Percentiles rank a stretch among this genome's conserved stretches.
Evolutionary conservation across 1,140 invertebrate genomes (phyloP).

Genomic region (Trachymyrmex septentrionalis): DNA sequence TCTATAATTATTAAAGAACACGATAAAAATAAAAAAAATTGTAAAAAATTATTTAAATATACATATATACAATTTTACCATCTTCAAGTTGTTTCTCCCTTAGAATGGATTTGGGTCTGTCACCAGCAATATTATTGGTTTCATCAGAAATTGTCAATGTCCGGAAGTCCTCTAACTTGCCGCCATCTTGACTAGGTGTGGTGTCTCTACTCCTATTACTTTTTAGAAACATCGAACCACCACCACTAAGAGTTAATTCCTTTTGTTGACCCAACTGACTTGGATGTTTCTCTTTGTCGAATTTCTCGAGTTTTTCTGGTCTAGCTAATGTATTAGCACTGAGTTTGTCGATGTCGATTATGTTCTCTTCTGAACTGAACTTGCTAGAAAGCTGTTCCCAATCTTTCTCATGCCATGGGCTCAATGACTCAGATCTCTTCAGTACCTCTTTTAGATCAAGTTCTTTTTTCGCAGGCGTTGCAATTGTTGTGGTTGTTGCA

Average conservation of each 20-base stretch:
- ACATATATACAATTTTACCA: constrained; percentile 75
- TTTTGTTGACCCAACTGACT: constrained; percentile 80
- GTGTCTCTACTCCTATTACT: constrained; percentile 88
- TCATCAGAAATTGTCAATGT: constrained; percentile 68
- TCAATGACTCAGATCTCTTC: constrained; percentile 84
- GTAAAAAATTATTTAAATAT: constrained; percentile 7
- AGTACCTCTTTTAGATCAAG: constrained; percentile 80
- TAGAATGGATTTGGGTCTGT: constrained; percentile 90
- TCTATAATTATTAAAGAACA: background rate
- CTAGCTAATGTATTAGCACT: constrained; percentile 81
- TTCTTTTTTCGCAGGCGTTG: constrained; percentile 64
- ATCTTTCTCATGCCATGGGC: constrained; percentile 83
- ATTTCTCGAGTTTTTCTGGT: constrained; percentile 74
- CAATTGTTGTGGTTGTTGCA: background rate
- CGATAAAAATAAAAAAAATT: background rate
- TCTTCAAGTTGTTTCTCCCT: constrained; percentile 89
- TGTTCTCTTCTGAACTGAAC: constrained; percentile 82
- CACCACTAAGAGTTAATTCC: constrained; percentile 86
- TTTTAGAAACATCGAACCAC: constrained; percentile 91
- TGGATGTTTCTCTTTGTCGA: constrained; percentile 81
- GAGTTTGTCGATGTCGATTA: constrained; percentile 88
- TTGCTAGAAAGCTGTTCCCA: constrained; percentile 83
- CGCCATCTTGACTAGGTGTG: constrained; percentile 80
- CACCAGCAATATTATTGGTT: constrained; percentile 75
- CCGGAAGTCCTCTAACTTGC: constrained; percentile 79